phyloP scores from a whole-genome alignment of 2,888 invertebrate species.

The Noctua janthina region DNA sequence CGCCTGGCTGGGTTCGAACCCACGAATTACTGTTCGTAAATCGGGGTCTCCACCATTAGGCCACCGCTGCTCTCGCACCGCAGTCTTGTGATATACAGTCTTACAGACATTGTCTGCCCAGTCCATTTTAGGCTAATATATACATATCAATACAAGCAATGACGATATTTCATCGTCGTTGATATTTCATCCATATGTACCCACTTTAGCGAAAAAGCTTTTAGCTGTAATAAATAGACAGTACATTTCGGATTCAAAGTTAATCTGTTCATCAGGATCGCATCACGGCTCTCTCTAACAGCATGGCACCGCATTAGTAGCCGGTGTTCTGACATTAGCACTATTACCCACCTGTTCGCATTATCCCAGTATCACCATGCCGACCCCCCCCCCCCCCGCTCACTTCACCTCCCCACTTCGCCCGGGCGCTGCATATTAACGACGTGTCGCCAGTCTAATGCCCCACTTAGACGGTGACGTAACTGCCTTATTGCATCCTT shows the following conservation, averaged over 20 bases:
- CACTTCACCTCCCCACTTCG: background rate
- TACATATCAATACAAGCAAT: background rate
- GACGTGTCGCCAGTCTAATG: constrained; percentile 62
- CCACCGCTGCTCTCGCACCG: too few relatives aligned
- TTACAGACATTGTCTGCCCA: background rate
- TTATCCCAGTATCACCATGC: constrained; percentile 21
- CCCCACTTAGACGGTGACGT: constrained; percentile 61
- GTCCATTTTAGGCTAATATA: background rate
- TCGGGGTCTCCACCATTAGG: too few relatives aligned
- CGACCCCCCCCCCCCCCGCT: background rate
- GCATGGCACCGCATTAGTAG: constrained; percentile 29
- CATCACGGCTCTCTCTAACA: constrained; percentile 17
- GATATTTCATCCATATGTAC: background rate
- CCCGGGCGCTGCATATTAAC: constrained; percentile 59
- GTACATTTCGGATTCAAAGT: background rate
- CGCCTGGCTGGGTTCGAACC: too few relatives aligned
- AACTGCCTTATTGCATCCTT: constrained; percentile 58
- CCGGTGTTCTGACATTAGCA: constrained; percentile 41
- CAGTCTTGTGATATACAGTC: background rate
- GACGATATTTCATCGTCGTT: background rate
- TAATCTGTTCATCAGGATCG: constrained; percentile 21
- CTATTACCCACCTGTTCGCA: constrained; percentile 50
- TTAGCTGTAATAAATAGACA: background rate
- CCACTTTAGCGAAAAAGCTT: background rate
- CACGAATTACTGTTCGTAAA: too few relatives aligned